These are phyloP conservation scores for Pocillopora meandrina DNA, from an alignment of 92 coral and sea anemone species.

Conservation along the genomic window DNA sequence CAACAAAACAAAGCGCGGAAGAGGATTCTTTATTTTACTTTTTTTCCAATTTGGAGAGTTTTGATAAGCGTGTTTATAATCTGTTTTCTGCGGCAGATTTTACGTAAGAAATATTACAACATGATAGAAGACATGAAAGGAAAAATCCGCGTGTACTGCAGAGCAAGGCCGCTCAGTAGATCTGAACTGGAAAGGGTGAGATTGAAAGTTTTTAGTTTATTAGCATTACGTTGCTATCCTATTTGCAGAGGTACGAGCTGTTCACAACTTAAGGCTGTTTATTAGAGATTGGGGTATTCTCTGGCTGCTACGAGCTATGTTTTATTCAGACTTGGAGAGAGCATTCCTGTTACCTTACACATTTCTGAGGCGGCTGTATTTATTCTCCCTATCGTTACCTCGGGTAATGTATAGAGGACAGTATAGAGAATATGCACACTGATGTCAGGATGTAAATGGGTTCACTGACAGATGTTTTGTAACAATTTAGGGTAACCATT, in stretches of 20 bases:
- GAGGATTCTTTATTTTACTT: too few species aligned
- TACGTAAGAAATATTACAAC: slow-evolving; percentile 97
- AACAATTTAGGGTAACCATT: slow-evolving; percentile 76
- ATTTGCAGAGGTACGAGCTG: not conserved
- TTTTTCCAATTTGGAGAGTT: not conserved
- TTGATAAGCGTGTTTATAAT: not conserved
- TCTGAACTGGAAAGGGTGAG: slow-evolving; percentile 73
- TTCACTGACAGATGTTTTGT: too few species aligned
- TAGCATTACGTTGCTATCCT: not conserved
- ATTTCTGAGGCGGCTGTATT: too few species aligned
- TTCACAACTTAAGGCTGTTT: not conserved
- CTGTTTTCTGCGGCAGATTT: slow-evolving; percentile 56
- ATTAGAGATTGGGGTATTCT: too few species aligned
- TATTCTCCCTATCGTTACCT: too few species aligned
- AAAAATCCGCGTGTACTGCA: slow-evolving; percentile 96
- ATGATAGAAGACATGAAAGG: slow-evolving; percentile 99
- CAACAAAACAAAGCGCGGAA: too few species aligned
- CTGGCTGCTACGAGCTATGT: too few species aligned
- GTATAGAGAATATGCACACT: too few species aligned
- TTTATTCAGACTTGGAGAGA: not conserved
- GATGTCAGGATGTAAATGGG: too few species aligned
- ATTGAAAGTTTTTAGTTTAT: not conserved
- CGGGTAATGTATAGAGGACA: too few species aligned
- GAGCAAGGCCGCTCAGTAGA: slow-evolving; percentile 92
- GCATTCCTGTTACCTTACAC: too few species aligned